Conservation (phyloP, 2,113 vertebrate species). For the Hippocampus comes region DNA sequence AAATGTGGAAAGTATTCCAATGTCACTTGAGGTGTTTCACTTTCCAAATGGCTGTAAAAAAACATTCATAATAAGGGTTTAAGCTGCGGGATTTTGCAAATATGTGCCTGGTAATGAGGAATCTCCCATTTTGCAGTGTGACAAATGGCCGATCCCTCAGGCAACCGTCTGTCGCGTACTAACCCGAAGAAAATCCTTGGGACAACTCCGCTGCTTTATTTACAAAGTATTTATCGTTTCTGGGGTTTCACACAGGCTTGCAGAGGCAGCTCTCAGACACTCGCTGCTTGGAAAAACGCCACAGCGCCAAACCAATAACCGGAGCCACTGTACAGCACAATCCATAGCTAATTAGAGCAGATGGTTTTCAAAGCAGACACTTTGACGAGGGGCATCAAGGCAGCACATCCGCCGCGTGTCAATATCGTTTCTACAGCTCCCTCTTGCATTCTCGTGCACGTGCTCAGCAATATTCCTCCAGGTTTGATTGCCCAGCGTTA, state of each 20-base stretch:
- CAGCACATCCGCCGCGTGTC: conserved; percentile 51
- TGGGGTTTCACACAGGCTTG: neutral
- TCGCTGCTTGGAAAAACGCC: conserved; percentile 56
- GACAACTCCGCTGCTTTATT: conserved; percentile 11
- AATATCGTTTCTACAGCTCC: conserved; percentile 63
- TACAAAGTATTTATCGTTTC: neutral
- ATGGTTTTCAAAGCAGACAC: conserved; percentile 66
- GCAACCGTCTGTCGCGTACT: conserved; percentile 4
- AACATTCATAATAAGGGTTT: neutral
- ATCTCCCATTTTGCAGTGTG: neutral
- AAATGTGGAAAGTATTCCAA: neutral
- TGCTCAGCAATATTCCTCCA: conserved; percentile 60
- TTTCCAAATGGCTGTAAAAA: conserved; percentile 1
- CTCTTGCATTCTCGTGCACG: conserved; percentile 24
- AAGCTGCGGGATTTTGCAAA: neutral
- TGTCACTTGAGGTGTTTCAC: neutral
- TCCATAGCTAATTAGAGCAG: conserved; percentile 77
- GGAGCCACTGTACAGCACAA: conserved; percentile 52
- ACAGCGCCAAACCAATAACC: conserved; percentile 58
- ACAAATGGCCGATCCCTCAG: conserved; percentile 2
- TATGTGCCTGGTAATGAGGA: neutral
- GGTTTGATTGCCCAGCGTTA: conserved; percentile 40
- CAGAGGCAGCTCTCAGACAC: conserved; percentile 64
- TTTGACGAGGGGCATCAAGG: conserved; percentile 68
- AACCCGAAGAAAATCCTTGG: conserved; percentile 24